phyloP scores from a whole-genome alignment of 1,140 invertebrate species.

The Sogatella furcifera region DNA sequence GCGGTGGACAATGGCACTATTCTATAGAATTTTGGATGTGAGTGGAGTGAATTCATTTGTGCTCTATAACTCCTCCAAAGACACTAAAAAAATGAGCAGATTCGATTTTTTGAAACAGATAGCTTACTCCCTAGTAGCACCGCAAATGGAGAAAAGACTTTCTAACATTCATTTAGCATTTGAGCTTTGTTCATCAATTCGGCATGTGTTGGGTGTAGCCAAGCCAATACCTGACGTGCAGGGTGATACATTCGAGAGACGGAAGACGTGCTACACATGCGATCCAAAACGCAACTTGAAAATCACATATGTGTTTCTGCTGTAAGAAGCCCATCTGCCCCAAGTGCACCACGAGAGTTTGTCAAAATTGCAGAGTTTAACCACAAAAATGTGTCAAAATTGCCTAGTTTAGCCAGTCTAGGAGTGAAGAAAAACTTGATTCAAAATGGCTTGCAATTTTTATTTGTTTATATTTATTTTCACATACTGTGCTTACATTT shows the following conservation, averaged over 20 bases:
- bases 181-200: neutral
- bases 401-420: too few relatives aligned
- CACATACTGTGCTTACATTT: too few relatives aligned
- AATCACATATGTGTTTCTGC: neutral
- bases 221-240: neutral
- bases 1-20: conserved; percentile 28
- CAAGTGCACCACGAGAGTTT: neutral
- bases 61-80: neutral
- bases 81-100: conserved; percentile 6
- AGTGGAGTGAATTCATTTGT: conserved; percentile 19
- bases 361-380: too few relatives aligned
- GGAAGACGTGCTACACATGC: conserved; percentile 1
- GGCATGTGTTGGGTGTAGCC: neutral
- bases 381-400: too few relatives aligned
- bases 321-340: neutral
- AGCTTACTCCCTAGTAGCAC: conserved; percentile 11
- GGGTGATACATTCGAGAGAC: neutral
- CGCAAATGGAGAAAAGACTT: conserved; percentile 23
- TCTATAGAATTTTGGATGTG: conserved; percentile 19
- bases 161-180: neutral
- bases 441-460: too few relatives aligned
- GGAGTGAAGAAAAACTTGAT: too few relatives aligned
- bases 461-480: too few relatives aligned
- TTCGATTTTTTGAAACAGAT: conserved; percentile 21
- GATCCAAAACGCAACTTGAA: neutral